Conservation (phyloP, 2,113 vertebrate genomes). For the Nettapus auritus region DNA sequence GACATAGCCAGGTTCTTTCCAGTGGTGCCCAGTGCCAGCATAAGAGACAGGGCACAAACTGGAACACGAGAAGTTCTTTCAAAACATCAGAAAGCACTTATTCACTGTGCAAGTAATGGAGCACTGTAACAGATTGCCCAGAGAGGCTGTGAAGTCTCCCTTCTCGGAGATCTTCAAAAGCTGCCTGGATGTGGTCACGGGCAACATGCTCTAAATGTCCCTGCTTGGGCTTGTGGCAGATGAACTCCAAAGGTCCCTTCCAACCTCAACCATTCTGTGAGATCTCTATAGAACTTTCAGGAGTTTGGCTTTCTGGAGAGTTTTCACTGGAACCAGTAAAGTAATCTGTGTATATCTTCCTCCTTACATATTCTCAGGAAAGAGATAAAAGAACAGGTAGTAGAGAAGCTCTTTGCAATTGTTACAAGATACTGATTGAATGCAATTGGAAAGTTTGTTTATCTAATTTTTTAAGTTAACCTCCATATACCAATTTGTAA, state of each 20-base stretch:
- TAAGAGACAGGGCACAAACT: background rate
- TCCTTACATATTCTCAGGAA: background rate
- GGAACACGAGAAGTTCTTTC: background rate
- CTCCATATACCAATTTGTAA: background rate
- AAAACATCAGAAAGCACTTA: background rate
- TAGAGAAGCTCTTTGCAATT: background rate
- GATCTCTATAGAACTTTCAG: background rate
- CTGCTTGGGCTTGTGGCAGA: background rate
- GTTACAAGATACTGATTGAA: background rate
- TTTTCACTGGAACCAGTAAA: background rate
- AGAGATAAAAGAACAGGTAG: background rate
- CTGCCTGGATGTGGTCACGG: background rate
- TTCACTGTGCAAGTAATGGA: background rate
- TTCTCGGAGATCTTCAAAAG: background rate
- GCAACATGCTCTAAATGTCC: background rate
- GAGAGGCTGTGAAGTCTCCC: background rate
- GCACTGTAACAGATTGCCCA: background rate
- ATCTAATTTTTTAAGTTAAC: background rate
- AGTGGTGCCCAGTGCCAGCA: background rate
- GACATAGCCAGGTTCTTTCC: background rate
- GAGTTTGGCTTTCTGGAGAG: background rate
- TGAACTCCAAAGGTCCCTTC: background rate
- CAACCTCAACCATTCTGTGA: background rate
- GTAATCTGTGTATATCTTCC: background rate
- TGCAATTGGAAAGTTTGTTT: background rate